A percentile compares a stretch with the other conserved stretches of the same genome.
Conservation (phyloP, 2,888 invertebrate genomes). For the Drosophila antonietae region DNA sequence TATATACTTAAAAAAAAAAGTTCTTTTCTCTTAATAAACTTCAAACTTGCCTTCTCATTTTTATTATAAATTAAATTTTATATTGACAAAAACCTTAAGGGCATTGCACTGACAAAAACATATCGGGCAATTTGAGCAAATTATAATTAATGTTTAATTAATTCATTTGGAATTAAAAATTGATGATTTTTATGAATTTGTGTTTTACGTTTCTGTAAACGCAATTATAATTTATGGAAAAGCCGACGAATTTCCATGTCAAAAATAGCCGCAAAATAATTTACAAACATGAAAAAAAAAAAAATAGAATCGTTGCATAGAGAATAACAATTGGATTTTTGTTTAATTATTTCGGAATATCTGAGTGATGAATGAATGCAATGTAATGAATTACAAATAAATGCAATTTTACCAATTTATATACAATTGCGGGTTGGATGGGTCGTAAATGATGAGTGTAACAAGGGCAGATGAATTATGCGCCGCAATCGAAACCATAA, state of each 20-base stretch:
- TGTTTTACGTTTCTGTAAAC: not conserved
- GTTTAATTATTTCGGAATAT: slow-evolving; percentile 40
- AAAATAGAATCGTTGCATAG: not conserved
- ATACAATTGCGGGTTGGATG: not conserved
- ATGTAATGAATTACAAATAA: slow-evolving; percentile 1
- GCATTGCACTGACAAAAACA: no score
- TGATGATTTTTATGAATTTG: not conserved
- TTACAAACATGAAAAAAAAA: not conserved
- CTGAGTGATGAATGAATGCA: slow-evolving; percentile 24
- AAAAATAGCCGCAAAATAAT: slow-evolving; percentile 19
- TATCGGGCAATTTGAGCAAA: slow-evolving; percentile 34
- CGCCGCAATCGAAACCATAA: slow-evolving; percentile 66
- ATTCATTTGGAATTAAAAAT: slow-evolving; percentile 37
- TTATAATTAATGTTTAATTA: slow-evolving; percentile 64
- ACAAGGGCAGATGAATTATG: slow-evolving; percentile 73
- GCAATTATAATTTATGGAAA: slow-evolving; percentile 27
- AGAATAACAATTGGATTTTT: slow-evolving; percentile 27
- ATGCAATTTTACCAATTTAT: slow-evolving; percentile 49
- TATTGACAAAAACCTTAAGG: not conserved
- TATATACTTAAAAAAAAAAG: no score
- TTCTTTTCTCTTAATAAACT: no score
- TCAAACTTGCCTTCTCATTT: no score
- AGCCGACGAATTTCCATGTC: slow-evolving; percentile 24
- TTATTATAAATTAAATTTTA: no score
- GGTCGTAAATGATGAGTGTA: slow-evolving; percentile 42